Base-by-base conservation (phyloP, 2,888 invertebrate species). In the Pachydiplax longipennis region DNA sequence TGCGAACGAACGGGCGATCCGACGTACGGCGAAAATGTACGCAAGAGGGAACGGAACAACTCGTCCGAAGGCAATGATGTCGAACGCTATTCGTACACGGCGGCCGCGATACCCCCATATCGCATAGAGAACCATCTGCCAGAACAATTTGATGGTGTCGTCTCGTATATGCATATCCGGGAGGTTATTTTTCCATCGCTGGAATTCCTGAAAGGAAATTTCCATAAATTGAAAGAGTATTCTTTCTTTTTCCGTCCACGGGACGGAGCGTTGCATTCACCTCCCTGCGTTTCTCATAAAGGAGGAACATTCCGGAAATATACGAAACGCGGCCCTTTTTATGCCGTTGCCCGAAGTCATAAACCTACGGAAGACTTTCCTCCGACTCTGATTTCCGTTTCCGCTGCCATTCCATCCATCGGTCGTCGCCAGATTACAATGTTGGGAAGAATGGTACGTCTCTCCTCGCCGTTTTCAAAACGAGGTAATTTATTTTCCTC, bases 61-160 rank as follows among this genome's bases (percentile, higher is more conserved):
- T 31, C 25, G 73, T 31, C 73, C 73, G 73, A 73, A 25, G 73
- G 73, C 25, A 73, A 73, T 73, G 73, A 73, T 22, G 73, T 73
- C 73, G 73, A 31, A 73, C 13, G 73, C 73, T 31, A 73, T 73
- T 73, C 73, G 73, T 22, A 15, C 73, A 18, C 73, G 73, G 25
- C 25, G 73, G 5, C 25, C 31, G 25, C 31, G 31, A 73, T 12
- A 65, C 18, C 10, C 10, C 10, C 65, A 25, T 18, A 73, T 73
- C 73, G 73, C 73, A 73, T 73, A 73, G 73, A 73, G 73, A 73
- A 73, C 73, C 73, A 73, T 73, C 73, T 73, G 73, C 73, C 73
- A 73, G 73, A 73, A 73, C 73, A 73, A 73, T 73, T 73, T 73
- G 73, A 73, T 73, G 73, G 73, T 73, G 73, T 73, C 73, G 8